These are phyloP conservation scores for Cotesia chilonis DNA, from an alignment of 1,140 invertebrate species.

Conservation along the genomic window DNA sequence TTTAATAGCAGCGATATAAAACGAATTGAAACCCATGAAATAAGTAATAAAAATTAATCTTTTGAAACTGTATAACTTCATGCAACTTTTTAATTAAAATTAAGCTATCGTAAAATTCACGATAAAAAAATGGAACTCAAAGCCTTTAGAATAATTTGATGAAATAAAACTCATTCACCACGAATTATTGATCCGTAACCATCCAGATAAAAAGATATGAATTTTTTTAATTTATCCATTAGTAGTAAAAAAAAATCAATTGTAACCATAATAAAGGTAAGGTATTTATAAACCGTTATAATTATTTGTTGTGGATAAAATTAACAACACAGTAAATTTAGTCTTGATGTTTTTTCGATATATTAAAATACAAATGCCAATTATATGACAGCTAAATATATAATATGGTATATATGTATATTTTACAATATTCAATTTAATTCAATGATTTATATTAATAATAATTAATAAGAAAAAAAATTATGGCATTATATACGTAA, in stretches of 20 bases:
- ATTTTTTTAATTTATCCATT: no score
- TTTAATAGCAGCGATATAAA: background rate
- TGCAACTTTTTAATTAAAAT: slow-evolving; percentile 10
- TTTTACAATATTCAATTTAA: slow-evolving; percentile 22
- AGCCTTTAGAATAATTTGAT: background rate
- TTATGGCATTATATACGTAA: slow-evolving; percentile 3
- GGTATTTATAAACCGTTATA: no score
- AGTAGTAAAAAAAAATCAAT: no score
- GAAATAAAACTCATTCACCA: background rate
- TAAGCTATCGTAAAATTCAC: background rate
- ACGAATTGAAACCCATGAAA: slow-evolving; percentile 8
- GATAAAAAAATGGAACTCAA: background rate
- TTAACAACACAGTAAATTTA: slow-evolving; percentile 22
- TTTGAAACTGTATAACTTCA: slow-evolving; percentile 14
- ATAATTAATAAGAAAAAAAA: no score
- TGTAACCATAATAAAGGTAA: no score
- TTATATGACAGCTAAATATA: slow-evolving; percentile 47
- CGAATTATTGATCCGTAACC: background rate
- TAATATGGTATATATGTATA: slow-evolving; percentile 32
- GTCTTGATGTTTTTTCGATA: slow-evolving; percentile 41
- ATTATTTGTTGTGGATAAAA: background rate
- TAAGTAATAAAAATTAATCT: slow-evolving; percentile 29
- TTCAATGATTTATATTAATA: slow-evolving; percentile 25
- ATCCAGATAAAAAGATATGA: background rate
- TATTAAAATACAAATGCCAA: slow-evolving; percentile 63